phyloP scores from a whole-genome alignment of 2,113 vertebrate genomes.

The Irena cyanogastra region DNA sequence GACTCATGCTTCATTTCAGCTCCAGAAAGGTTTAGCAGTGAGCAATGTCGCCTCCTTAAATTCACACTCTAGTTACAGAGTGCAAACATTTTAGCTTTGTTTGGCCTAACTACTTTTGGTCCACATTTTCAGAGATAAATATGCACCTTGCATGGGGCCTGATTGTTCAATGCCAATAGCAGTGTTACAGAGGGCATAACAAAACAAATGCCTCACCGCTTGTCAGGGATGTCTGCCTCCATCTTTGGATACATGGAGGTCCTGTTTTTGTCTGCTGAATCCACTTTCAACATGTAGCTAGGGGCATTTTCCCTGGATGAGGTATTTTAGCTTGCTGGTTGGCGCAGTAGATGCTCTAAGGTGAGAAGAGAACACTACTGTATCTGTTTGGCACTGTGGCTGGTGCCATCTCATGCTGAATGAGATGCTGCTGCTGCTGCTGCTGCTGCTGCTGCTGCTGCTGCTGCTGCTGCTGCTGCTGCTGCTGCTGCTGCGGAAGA shows the following conservation, averaged over 20 bases:
- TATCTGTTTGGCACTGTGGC: neutral
- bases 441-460: neutral
- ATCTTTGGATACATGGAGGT: neutral
- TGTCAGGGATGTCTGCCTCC: neutral
- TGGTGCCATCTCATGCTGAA: neutral
- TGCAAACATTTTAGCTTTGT: neutral
- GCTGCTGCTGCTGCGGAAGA: neutral
- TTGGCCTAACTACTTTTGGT: neutral
- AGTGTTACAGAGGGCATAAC: neutral
- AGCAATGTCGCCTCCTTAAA: neutral
- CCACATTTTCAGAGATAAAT: neutral
- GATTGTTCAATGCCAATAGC: neutral
- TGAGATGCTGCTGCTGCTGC: neutral
- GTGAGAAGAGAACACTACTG: neutral
- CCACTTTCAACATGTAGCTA: neutral
- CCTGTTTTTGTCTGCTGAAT: neutral
- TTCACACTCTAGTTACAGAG: neutral
- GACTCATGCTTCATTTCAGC: slow-evolving; percentile 30
- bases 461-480: neutral
- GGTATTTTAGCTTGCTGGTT: neutral
- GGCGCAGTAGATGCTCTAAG: neutral
- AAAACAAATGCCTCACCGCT: neutral
- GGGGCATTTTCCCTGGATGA: neutral
- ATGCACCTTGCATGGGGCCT: neutral
- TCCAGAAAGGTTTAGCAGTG: neutral